A percentile compares a stretch with the other conserved stretches of the same genome.
phyloP scores from a whole-genome alignment of 2,797 vertebrate species.

The Enteromius trimaculatus region DNA sequence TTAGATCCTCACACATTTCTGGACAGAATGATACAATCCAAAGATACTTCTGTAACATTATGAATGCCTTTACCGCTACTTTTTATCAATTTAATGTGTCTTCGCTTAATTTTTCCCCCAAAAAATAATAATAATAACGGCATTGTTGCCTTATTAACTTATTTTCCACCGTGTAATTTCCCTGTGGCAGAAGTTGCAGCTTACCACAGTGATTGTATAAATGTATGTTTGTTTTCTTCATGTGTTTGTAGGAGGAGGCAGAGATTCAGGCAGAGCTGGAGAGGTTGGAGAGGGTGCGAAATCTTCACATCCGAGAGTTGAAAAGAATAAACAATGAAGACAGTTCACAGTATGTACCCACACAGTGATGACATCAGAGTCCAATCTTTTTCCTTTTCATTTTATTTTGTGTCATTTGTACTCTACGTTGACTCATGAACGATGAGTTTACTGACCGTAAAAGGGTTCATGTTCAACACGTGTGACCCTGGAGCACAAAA shows the following conservation, averaged over 20 bases:
- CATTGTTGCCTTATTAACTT: background rate
- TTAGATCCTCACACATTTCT: background rate
- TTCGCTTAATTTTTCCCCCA: background rate
- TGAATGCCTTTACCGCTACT: background rate
- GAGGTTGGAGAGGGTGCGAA: conserved; percentile 97
- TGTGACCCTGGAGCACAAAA: no score
- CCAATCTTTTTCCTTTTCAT: background rate
- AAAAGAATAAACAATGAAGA: conserved; percentile 99
- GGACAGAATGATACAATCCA: background rate
- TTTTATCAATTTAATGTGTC: background rate
- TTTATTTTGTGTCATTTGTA: background rate
- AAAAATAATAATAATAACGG: background rate
- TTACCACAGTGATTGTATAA: conserved; percentile 86
- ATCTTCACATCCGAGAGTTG: conserved; percentile 99
- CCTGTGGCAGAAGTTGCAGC: background rate
- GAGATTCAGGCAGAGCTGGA: conserved; percentile 99
- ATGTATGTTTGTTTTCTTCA: conserved; percentile 74
- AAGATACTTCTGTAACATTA: background rate
- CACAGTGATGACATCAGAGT: background rate
- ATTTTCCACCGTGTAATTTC: background rate
- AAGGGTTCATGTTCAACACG: background rate
- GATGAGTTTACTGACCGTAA: no score
- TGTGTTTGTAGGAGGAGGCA: conserved; percentile 91
- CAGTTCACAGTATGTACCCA: conserved; percentile 93
- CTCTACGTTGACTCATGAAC: background rate